These are phyloP conservation scores for Sphaerodactylus townsendi DNA, from an alignment of 2,113 vertebrate genomes.

Conservation along the genomic window DNA sequence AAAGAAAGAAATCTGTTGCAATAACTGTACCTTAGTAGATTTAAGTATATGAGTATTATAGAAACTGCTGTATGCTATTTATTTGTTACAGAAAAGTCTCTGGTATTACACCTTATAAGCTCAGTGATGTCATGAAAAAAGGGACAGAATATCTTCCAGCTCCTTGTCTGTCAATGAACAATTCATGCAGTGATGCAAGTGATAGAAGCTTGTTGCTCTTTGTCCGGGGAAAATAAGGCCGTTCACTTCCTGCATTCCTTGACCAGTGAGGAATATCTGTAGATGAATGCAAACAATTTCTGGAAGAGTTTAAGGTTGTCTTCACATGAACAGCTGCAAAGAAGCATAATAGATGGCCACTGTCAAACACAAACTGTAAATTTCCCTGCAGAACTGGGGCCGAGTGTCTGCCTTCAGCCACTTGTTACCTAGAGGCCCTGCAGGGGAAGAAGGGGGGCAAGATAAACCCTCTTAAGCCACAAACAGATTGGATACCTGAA, in stretches of 20 bases:
- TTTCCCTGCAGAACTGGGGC: conserved; percentile 44
- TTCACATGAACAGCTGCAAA: conserved; percentile 79
- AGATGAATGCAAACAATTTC: conserved; percentile 76
- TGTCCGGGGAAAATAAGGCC: not conserved
- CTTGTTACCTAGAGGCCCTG: not conserved
- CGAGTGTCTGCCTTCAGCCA: not conserved
- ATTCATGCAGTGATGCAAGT: not conserved
- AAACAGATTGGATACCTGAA: conserved; percentile 24
- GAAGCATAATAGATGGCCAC: conserved; percentile 60
- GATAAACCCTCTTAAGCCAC: conserved; percentile 11
- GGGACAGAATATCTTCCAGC: not conserved
- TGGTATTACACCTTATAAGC: not conserved
- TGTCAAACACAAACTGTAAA: conserved; percentile 49
- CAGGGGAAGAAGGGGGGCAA: not conserved
- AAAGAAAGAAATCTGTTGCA: not conserved
- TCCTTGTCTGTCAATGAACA: not conserved
- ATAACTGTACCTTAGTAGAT: not conserved
- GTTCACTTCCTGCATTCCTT: not conserved
- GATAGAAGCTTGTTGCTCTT: not conserved
- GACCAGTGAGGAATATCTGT: conserved; percentile 26
- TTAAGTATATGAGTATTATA: accelerated
- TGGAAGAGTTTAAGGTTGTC: conserved; percentile 76
- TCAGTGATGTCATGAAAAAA: not conserved
- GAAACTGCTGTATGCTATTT: not conserved
- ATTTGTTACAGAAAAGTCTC: not conserved